Conservation (phyloP, 1,140 invertebrate genomes). For the Drosophila arawakana region DNA sequence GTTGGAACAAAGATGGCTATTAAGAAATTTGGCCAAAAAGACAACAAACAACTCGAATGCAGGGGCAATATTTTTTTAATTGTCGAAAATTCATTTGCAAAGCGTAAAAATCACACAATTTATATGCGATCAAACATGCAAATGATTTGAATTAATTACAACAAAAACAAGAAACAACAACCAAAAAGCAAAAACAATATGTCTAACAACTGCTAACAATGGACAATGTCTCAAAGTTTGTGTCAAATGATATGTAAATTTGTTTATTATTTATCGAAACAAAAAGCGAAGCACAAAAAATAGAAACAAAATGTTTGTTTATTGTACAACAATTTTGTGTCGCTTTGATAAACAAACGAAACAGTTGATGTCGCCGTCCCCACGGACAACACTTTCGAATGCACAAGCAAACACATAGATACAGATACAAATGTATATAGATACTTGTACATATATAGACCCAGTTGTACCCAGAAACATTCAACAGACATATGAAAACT, state of each 20-base stretch:
- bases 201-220: slow-evolving; percentile 35
- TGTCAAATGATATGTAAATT: slow-evolving; percentile 80
- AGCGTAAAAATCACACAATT: slow-evolving; percentile 46
- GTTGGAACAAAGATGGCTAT: not conserved
- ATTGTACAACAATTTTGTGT: slow-evolving; percentile 77
- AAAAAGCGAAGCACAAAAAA: slow-evolving; percentile 50
- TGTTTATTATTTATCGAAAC: slow-evolving; percentile 74
- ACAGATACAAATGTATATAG: slow-evolving; percentile 4
- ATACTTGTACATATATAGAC: slow-evolving; percentile 23
- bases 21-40: slow-evolving; percentile 35
- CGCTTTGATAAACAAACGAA: slow-evolving; percentile 75
- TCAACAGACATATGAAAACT: slow-evolving; percentile 47
- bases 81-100: slow-evolving; percentile 23
- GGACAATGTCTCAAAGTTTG: slow-evolving; percentile 72
- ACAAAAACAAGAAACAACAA: not conserved
- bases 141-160: slow-evolving; percentile 62
- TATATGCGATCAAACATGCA: slow-evolving; percentile 58
- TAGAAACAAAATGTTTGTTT: slow-evolving; percentile 75
- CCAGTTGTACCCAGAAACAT: slow-evolving; percentile 4
- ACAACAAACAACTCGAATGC: slow-evolving; percentile 58
- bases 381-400: slow-evolving; percentile 62
- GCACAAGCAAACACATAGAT: slow-evolving; percentile 29
- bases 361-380: slow-evolving; percentile 57
- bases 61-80: slow-evolving; percentile 21
- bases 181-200: slow-evolving; percentile 9